Conservation (phyloP, 2,888 invertebrate species). For the Tillus elongatus region DNA sequence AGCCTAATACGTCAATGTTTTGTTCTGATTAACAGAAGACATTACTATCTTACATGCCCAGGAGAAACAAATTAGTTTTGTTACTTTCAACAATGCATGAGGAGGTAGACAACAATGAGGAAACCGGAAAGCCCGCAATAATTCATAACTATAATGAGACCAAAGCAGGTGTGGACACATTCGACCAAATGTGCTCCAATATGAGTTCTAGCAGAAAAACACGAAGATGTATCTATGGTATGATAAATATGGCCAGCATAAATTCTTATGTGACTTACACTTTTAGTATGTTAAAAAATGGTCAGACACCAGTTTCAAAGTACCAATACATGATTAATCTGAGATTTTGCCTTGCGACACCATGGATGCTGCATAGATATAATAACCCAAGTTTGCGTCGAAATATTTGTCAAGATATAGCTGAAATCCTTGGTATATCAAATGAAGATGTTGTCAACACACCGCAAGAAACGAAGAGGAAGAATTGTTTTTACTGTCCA, state of each 20-base stretch:
- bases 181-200: conserved; percentile 13
- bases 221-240: conserved; percentile 11
- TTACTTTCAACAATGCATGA: conserved; percentile 14
- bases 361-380: no score
- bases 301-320: conserved; percentile 12
- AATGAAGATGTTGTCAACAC: conserved; percentile 7
- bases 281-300: conserved; percentile 9
- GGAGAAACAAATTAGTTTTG: conserved; percentile 12
- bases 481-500: conserved; percentile 12
- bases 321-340: conserved; percentile 14
- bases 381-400: conserved; percentile 9
- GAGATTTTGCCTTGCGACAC: conserved; percentile 13
- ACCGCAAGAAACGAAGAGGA: conserved; percentile 9
- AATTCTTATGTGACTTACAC: conserved; percentile 13
- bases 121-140: conserved; percentile 8
- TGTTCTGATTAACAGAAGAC: conserved; percentile 7
- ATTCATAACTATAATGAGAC: conserved; percentile 11
- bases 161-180: conserved; percentile 15
- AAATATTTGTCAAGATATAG: conserved; percentile 12
- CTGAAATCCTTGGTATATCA: conserved; percentile 9
- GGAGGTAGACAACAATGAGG: conserved; percentile 7
- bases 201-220: conserved; percentile 12
- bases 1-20: conserved; percentile 6
- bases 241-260: conserved; percentile 9
- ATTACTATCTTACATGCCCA: conserved; percentile 8